These are phyloP conservation scores for Erynnis tages DNA, from an alignment of 2,888 invertebrate species.

Conservation along the genomic window DNA sequence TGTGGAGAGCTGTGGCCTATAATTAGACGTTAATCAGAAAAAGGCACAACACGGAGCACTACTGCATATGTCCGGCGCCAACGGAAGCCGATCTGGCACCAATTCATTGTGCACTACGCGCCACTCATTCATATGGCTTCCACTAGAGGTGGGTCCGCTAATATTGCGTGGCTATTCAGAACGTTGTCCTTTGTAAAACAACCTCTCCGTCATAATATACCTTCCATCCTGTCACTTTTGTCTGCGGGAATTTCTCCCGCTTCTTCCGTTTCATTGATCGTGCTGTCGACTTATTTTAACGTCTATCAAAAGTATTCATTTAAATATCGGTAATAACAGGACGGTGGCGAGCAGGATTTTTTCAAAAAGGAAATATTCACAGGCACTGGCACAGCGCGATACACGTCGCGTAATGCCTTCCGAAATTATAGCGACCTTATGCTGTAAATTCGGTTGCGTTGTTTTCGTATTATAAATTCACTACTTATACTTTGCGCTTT, in stretches of 20 bases:
- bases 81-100: conserved; percentile 72
- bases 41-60: conserved; percentile 66
- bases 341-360: too few relatives aligned
- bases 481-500: too few relatives aligned
- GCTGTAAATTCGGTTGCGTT: too few relatives aligned
- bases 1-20: conserved; percentile 69
- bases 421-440: too few relatives aligned
- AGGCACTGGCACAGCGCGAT: too few relatives aligned
- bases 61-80: conserved; percentile 69
- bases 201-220: conserved; percentile 10
- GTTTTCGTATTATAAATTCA: too few relatives aligned
- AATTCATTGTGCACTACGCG: conserved; percentile 66
- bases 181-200: conserved; percentile 15
- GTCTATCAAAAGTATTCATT: neutral
- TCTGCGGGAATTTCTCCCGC: neutral
- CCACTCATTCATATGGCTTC: conserved; percentile 62
- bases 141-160: conserved; percentile 43
- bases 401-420: too few relatives aligned
- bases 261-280: neutral
- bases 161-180: conserved; percentile 11
- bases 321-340: too few relatives aligned
- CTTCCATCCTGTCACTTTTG: conserved; percentile 21
- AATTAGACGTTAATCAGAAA: conserved; percentile 78
- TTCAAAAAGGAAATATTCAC: too few relatives aligned
- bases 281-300: neutral